phyloP scores from a whole-genome alignment of 2,797 vertebrate genomes.

The Trichosurus vulpecula region DNA sequence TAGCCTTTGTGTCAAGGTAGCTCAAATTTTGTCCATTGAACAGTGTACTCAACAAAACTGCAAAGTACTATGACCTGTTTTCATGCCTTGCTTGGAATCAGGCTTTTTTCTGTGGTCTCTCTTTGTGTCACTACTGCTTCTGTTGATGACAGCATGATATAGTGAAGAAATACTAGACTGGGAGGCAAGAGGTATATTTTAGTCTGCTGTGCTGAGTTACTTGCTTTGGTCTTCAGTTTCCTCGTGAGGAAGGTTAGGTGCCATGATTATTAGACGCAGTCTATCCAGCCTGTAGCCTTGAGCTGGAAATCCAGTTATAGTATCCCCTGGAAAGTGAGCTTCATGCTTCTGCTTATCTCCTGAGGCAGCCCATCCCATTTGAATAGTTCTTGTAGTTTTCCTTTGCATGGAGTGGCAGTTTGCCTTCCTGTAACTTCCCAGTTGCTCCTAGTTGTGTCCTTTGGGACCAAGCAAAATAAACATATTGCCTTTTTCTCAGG shows the following conservation, averaged over 20 bases:
- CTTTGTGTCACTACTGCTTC: neutral
- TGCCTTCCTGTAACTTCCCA: neutral
- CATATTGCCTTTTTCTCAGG: neutral
- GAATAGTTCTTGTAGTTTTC: neutral
- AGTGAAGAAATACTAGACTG: neutral
- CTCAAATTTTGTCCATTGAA: neutral
- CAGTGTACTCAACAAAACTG: neutral
- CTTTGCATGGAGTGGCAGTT: neutral
- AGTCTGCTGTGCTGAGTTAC: neutral
- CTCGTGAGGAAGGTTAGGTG: neutral
- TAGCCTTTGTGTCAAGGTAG: neutral
- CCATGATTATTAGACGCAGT: neutral
- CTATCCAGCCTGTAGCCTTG: neutral
- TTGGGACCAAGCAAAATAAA: neutral
- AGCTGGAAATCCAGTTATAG: neutral
- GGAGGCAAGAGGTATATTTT: neutral
- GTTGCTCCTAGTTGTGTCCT: neutral
- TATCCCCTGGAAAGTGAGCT: neutral
- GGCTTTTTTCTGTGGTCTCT: neutral
- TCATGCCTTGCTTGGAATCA: neutral
- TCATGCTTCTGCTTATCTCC: neutral
- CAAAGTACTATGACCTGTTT: neutral
- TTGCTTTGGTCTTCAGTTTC: neutral
- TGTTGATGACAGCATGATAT: neutral
- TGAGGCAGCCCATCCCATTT: neutral